These are phyloP conservation scores for Operophtera brumata DNA, from an alignment of 2,888 invertebrate genomes.

Conservation along the genomic window DNA sequence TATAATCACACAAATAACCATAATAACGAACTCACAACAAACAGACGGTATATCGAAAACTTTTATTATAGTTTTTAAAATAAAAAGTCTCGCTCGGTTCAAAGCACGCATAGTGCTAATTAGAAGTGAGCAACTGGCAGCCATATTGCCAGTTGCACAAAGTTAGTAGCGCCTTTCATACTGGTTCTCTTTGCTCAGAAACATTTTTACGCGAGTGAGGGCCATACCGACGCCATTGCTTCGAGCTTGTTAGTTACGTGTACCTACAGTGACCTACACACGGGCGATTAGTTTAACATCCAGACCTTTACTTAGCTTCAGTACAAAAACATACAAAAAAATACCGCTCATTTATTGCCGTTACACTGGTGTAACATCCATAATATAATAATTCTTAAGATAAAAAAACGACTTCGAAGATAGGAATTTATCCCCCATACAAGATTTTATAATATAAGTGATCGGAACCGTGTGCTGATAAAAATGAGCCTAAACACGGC, in stretches of 20 bases:
- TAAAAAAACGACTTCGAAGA: too few relatives aligned
- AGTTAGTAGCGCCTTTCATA: constrained; percentile 51
- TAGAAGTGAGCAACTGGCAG: constrained; percentile 47
- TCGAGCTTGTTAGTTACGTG: constrained; percentile 40
- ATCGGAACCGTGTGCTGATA: too few relatives aligned
- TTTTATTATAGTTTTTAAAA: constrained; percentile 27
- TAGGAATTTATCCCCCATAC: too few relatives aligned
- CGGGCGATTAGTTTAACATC: neutral
- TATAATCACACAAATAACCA: constrained; percentile 7
- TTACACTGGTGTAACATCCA: too few relatives aligned
- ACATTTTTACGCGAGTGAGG: constrained; percentile 51
- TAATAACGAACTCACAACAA: constrained; percentile 14
- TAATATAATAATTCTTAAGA: too few relatives aligned
- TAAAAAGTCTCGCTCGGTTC: constrained; percentile 30
- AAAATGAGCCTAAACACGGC: too few relatives aligned
- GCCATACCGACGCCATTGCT: constrained; percentile 44
- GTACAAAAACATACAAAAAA: too few relatives aligned
- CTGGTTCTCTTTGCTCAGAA: constrained; percentile 45
- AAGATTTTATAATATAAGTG: too few relatives aligned
- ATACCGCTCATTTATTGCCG: too few relatives aligned
- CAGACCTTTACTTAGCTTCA: neutral
- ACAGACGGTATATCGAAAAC: constrained; percentile 16
- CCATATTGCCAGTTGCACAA: constrained; percentile 33
- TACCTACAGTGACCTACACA: too few relatives aligned
- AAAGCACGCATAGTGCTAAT: constrained; percentile 51